phyloP scores from a whole-genome alignment of 2,797 vertebrate genomes.

The Sardinella longiceps region DNA sequence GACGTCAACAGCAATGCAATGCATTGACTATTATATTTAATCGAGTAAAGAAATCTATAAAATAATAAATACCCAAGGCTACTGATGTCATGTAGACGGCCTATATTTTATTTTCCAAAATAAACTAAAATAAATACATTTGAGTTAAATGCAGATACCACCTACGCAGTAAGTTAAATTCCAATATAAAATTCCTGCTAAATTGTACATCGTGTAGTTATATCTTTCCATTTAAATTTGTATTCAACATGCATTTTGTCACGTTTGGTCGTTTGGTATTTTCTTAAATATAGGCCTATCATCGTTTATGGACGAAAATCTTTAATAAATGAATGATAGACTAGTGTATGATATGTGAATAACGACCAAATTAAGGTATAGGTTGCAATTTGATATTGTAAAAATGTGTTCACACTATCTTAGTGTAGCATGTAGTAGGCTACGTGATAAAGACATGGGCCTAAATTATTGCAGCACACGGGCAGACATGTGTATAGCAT shows the following conservation, averaged over 20 bases:
- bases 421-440: background rate
- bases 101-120: background rate
- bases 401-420: background rate
- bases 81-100: background rate
- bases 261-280: background rate
- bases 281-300: background rate
- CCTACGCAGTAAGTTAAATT: background rate
- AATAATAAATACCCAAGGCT: background rate
- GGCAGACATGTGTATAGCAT: background rate
- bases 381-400: background rate
- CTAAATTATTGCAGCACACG: background rate
- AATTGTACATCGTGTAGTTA: background rate
- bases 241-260: background rate
- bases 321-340: background rate
- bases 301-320: background rate
- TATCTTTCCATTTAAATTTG: background rate
- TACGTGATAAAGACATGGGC: background rate
- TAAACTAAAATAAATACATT: background rate
- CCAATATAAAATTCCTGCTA: background rate
- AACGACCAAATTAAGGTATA: background rate
- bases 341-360: background rate
- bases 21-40: background rate
- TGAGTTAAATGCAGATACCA: background rate
- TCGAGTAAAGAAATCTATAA: background rate
- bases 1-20: background rate